Base-by-base conservation (phyloP, 2,113 vertebrate species). In the Peucedramus taeniatus region DNA sequence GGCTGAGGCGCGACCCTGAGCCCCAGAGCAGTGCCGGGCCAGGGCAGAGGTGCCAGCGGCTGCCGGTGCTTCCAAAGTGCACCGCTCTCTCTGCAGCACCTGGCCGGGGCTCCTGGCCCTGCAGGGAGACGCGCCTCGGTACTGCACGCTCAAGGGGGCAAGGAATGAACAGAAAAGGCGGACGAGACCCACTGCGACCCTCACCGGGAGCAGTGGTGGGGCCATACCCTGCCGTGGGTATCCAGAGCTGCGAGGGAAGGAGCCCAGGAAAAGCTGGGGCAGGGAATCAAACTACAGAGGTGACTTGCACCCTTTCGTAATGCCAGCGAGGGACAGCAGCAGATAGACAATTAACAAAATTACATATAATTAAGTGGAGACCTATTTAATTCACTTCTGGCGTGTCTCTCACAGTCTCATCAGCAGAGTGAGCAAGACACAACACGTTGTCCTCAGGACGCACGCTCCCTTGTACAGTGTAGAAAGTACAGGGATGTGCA, bases 401-500 rank as follows among this genome's bases (percentile, higher is more conserved):
- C 19, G 2, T 63, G 68, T 91, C 87, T 90, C 84, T 78, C 76
- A 27, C 85, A 15, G 35, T 77, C 81, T 93, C 83, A 66, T 45
- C 82, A 94, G 95, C 69, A 59, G 47, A 87, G 1, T 0, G n/a
- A 93, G 91, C 98, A 98, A 96, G 97, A 95, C 44, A 3, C 16
- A 22, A 53, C 97, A 54, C 0, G 97, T 33, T 51, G 31, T 51
- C 83, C 54, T 54, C 40, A 40, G 17, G 1, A 47, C 0, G 0
- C 85, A 69, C 3, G 1, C 76, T 86, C n/a, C n/a, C 47, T 17
- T 5, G 26, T 27, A 15, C 45, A 20, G 40, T 0, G 23, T 63
- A 44, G 57, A 66, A 71, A 75, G 68, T 16, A 53, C 57, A 49
- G 1, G 13, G 77, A 71, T 8, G 6, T 78, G 39, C 47, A 22